These are phyloP conservation scores for Eptatretus burgeri DNA, from an alignment of 2,113 vertebrate genomes.

Conservation along the genomic window DNA sequence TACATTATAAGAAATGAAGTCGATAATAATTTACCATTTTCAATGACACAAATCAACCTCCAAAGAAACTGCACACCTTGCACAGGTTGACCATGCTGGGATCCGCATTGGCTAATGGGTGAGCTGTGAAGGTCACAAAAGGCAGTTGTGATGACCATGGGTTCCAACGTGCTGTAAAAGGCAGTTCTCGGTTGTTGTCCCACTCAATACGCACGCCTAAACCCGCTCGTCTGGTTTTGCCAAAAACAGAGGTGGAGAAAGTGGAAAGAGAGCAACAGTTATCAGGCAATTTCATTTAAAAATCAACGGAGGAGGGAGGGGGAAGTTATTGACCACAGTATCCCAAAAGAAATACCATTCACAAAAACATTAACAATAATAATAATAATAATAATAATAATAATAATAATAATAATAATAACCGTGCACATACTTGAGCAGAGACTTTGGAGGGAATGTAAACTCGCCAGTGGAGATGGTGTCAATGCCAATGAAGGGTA, in stretches of 20 bases:
- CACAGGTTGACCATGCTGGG: conserved; percentile 19
- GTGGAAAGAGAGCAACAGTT: no score
- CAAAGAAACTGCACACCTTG: conserved; percentile 18
- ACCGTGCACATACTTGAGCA: conserved; percentile 31
- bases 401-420: no score
- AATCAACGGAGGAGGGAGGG: no score
- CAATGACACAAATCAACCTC: no score
- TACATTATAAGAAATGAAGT: no score
- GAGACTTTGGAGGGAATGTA: conserved; percentile 21
- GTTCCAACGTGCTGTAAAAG: conserved; percentile 29
- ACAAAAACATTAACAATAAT: no score
- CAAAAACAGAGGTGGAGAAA: neutral
- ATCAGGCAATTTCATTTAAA: no score
- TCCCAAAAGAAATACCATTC: no score
- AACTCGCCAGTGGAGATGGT: conserved; percentile 25
- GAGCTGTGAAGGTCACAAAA: conserved; percentile 25
- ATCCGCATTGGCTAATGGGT: conserved; percentile 19
- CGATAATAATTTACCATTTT: no score
- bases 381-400: no score
- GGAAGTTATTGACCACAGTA: no score
- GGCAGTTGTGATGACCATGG: conserved; percentile 24
- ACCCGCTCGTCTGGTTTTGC: conserved; percentile 21
- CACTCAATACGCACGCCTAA: conserved; percentile 28
- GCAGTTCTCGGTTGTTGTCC: conserved; percentile 22
- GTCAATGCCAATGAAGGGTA: conserved; percentile 19